Conservation (phyloP, 2,888 invertebrate genomes). For the Drosophila greeni region DNA sequence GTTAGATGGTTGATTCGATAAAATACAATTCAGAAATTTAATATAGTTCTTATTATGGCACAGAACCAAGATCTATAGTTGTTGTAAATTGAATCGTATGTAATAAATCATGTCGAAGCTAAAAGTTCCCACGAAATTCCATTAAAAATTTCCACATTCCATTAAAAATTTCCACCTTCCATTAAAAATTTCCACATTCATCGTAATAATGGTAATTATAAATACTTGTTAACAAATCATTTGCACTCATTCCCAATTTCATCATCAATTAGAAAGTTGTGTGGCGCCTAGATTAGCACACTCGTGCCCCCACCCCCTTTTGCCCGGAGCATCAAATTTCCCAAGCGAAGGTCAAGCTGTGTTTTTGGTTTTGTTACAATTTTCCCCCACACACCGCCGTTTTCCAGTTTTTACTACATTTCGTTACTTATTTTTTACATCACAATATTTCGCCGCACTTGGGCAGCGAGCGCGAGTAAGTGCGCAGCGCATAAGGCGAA, state of each 20-base stretch:
- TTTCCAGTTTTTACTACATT: slow-evolving; percentile 54
- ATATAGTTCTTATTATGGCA: background rate
- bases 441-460: slow-evolving; percentile 42
- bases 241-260: slow-evolving; percentile 32
- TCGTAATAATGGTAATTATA: slow-evolving; percentile 23
- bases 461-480: slow-evolving; percentile 36
- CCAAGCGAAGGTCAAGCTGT: slow-evolving; percentile 65
- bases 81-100: background rate
- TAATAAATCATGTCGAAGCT: background rate
- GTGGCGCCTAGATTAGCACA: slow-evolving; percentile 48
- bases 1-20: no score
- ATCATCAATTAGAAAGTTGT: slow-evolving; percentile 63
- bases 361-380: slow-evolving; percentile 42
- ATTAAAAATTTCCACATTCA: slow-evolving; percentile 19
- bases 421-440: slow-evolving; percentile 47
- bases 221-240: slow-evolving; percentile 24
- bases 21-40: no score
- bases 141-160: slow-evolving; percentile 20
- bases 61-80: no score
- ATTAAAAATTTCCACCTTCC: background rate
- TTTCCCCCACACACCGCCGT: slow-evolving; percentile 31
- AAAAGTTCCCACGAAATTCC: background rate
- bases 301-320: background rate
- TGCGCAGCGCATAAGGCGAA: slow-evolving; percentile 63
- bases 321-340: slow-evolving; percentile 56